These are phyloP conservation scores for Cynodonichthys magdalenae DNA, from an alignment of 2,797 vertebrate species.

Conservation along the genomic window DNA sequence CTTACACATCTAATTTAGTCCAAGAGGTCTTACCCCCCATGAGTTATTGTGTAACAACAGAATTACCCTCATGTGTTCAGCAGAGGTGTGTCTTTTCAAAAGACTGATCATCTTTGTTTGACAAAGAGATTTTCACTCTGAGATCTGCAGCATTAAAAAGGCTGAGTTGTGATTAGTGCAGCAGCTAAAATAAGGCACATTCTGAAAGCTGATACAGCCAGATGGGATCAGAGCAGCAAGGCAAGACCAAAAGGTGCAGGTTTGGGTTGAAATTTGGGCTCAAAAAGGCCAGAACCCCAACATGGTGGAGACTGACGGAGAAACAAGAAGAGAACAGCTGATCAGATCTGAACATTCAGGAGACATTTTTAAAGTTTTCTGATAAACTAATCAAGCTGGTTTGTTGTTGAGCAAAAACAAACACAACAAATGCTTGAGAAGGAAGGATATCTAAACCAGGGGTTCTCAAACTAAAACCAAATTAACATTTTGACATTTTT, in stretches of 20 bases:
- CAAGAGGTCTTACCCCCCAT: background rate
- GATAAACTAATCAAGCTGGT: background rate
- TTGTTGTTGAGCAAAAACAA: background rate
- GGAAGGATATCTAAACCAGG: background rate
- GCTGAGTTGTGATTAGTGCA: constrained; percentile 27
- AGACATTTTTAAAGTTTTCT: background rate
- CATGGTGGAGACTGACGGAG: background rate
- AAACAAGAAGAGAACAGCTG: background rate
- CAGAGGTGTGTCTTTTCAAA: background rate
- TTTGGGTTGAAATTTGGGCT: too few species aligned
- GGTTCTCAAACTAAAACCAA: too few species aligned
- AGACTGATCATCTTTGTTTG: constrained; percentile 37
- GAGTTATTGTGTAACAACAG: background rate
- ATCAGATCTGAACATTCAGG: too few species aligned
- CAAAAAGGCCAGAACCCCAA: too few species aligned
- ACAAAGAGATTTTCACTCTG: constrained; percentile 52
- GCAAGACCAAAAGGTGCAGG: constrained; percentile 7
- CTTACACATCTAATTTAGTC: background rate
- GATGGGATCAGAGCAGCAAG: constrained; percentile 33
- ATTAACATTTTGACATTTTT: too few species aligned
- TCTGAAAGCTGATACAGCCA: constrained; percentile 61
- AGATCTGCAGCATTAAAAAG: constrained; percentile 24
- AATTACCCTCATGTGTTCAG: background rate
- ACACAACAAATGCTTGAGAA: background rate
- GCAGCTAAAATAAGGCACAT: constrained; percentile 63